Conservation (phyloP, 2,888 invertebrate genomes). For the Cataglyphis cursor region DNA sequence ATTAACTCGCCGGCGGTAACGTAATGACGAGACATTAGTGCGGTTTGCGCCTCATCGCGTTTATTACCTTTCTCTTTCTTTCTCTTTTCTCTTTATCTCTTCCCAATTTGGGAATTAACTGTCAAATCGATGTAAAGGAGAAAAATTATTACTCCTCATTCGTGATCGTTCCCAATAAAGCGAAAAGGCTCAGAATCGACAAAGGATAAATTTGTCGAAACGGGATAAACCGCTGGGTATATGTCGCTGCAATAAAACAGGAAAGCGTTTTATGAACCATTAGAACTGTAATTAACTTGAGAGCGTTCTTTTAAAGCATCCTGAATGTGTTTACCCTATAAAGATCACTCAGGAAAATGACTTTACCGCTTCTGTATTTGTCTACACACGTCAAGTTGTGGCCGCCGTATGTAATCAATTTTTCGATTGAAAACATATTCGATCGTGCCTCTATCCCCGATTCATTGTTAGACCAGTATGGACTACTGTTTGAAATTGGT, state of each 20-base stretch:
- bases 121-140: neutral
- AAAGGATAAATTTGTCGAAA: slow-evolving; percentile 39
- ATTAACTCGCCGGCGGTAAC: slow-evolving; percentile 66
- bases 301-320: slow-evolving; percentile 7
- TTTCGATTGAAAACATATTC: slow-evolving; percentile 49
- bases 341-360: slow-evolving; percentile 23
- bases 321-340: slow-evolving; percentile 2
- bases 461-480: neutral
- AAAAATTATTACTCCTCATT: neutral
- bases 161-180: slow-evolving; percentile 40
- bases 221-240: neutral
- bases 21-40: slow-evolving; percentile 66
- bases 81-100: neutral
- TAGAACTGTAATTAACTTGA: slow-evolving; percentile 18
- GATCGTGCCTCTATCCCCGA: neutral
- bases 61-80: slow-evolving; percentile 31
- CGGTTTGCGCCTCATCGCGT: slow-evolving; percentile 47
- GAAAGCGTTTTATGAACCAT: slow-evolving; percentile 11
- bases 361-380: slow-evolving; percentile 34
- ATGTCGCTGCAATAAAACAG: slow-evolving; percentile 9
- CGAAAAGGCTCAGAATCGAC: slow-evolving; percentile 25
- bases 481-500: slow-evolving; percentile 43
- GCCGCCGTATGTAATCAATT: slow-evolving; percentile 41
- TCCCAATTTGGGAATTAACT: slow-evolving; percentile 55
- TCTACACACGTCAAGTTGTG: slow-evolving; percentile 1